Evolutionary conservation across 2,113 vertebrate species (phyloP), one percentile per base, ranked within the genome.

Genomic region (Turnix velox): DNA sequence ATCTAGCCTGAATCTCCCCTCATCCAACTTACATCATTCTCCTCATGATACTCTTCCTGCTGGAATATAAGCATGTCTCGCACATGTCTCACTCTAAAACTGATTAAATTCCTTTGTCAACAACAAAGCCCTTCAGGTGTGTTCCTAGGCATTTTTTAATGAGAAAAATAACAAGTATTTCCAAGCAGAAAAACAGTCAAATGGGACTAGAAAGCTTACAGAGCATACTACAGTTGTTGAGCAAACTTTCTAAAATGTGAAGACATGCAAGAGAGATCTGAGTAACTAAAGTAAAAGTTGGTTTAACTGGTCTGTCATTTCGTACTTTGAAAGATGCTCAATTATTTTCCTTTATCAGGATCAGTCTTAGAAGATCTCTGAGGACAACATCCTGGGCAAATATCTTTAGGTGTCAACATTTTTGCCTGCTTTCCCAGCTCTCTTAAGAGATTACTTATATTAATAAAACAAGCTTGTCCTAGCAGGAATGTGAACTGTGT

Each of bases 381-480:
- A 87, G n/a, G 57, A 75, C 66, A 90, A 86, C 79, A 12, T 14
- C 51, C 30, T 74, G 14, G 65, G 51, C 83, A 96, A 95, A 94
- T 86, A 95, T 45, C 84, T 86, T 81, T 39, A 51, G 74, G 78
- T 84, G 46, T 48, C 81, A 84, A 75, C 61, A 63, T 74, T 75
- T 84, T 65, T 71, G 15, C 43, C 73, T 67, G 46, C 51, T 79
- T 72, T 79, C 66, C 54, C 58, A 65, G 45, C 33, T 8, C 57
- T 71, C 25, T 74, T 66, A 61, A 78, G 37, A 48, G 78, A 55
- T 46, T 1, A 74, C 43, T 92, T 71, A 17, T 3, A 65, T 51
- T 52, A 86, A 45, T 55, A 87, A 80, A 95, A 95, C 87, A 82
- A 94, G 87, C 91, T 89, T 96, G 95, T 82, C 77, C 43, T 65